Percentiles rank a stretch among this genome's conserved stretches.
These are phyloP conservation scores for Ophthalmolycus amberensis DNA, from an alignment of 2,113 vertebrate species.

Conservation along the genomic window DNA sequence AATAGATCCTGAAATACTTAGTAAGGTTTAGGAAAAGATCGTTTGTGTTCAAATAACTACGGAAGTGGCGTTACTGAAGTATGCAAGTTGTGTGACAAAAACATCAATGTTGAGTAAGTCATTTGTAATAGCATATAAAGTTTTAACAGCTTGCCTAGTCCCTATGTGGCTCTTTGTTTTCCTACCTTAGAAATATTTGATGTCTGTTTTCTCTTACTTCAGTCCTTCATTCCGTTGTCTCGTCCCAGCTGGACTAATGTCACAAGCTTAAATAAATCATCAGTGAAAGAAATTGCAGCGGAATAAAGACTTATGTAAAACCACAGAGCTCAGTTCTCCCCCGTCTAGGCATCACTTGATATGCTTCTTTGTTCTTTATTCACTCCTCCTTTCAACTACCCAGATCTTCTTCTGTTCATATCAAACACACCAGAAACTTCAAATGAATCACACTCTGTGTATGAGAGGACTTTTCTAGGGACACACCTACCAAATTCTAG, in stretches of 20 bases:
- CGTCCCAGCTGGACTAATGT: conserved; percentile 3
- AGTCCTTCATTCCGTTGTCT: neutral
- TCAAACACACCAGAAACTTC: neutral
- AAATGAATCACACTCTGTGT: neutral
- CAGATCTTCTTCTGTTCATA: neutral
- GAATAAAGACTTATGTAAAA: conserved; percentile 1
- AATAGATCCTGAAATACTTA: too few relatives aligned
- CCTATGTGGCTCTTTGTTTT: neutral
- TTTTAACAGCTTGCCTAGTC: neutral
- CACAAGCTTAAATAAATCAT: conserved; percentile 10
- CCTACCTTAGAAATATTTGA: neutral
- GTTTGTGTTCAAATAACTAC: neutral
- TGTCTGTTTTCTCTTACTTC: neutral
- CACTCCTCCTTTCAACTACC: neutral
- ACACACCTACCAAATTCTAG: too few relatives aligned
- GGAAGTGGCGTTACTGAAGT: too few relatives aligned
- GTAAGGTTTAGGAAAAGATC: neutral
- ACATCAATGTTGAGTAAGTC: neutral
- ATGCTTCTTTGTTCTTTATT: neutral
- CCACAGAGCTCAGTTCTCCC: neutral
- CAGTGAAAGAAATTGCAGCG: neutral
- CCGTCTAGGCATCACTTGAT: neutral
- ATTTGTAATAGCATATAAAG: neutral
- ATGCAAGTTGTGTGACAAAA: too few relatives aligned
- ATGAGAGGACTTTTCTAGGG: neutral